These are phyloP conservation scores for Drosophila cardini DNA, from an alignment of 1,140 invertebrate genomes.

Conservation along the genomic window DNA sequence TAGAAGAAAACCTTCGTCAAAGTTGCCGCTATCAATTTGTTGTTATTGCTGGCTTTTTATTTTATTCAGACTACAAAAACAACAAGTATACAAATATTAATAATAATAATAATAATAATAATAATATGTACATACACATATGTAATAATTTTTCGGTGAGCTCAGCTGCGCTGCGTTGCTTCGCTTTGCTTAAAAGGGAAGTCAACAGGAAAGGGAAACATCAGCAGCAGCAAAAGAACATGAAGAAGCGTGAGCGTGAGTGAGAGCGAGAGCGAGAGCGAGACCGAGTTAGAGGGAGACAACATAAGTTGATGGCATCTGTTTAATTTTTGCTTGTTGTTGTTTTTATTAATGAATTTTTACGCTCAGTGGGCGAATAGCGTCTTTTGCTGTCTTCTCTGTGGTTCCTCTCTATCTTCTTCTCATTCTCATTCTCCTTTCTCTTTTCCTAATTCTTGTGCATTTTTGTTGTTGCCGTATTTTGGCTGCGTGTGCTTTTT, in stretches of 20 bases:
- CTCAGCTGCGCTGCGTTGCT: constrained; percentile 32
- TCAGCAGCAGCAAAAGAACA: neutral
- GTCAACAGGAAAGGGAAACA: constrained; percentile 30
- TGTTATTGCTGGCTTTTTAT: constrained; percentile 40
- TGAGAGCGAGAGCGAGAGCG: neutral
- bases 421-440: neutral
- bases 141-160: constrained; percentile 47
- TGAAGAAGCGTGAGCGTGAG: neutral
- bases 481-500: constrained; percentile 57
- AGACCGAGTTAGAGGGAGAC: neutral
- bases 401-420: constrained; percentile 6
- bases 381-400: constrained; percentile 20
- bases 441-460: neutral
- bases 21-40: constrained; percentile 58
- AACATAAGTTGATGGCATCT: constrained; percentile 48
- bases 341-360: constrained; percentile 60
- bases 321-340: constrained; percentile 54
- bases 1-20: constrained; percentile 63
- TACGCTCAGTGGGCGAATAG: constrained; percentile 14
- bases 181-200: constrained; percentile 8
- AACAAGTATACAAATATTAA: constrained; percentile 30
- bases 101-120: constrained; percentile 30
- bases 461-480: constrained; percentile 26
- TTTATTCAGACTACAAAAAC: constrained; percentile 32
- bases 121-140: constrained; percentile 15